Conservation (phyloP, 2,888 invertebrate genomes). For the Pristionchus japonicus region DNA sequence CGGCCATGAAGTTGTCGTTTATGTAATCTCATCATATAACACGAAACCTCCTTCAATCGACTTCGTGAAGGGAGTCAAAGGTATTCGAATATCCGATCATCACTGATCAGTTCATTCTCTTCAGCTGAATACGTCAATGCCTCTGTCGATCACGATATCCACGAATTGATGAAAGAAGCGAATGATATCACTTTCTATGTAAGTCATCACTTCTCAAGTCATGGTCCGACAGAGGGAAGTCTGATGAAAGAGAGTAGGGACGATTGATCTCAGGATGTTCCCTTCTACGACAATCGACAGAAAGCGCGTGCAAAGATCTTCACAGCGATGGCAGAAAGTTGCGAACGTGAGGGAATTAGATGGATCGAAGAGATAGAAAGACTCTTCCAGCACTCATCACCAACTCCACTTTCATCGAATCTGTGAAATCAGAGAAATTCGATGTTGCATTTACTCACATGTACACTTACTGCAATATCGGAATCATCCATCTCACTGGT, state of each 20-base stretch:
- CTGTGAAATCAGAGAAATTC: conserved; percentile 2
- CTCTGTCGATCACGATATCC: background rate
- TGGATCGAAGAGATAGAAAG: too few relatives aligned
- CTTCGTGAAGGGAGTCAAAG: background rate
- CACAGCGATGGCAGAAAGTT: background rate
- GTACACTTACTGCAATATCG: conserved; percentile 39
- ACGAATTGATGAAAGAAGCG: conserved; percentile 25
- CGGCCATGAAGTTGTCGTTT: conserved; percentile 20
- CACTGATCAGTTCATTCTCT: background rate
- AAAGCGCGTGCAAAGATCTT: background rate
- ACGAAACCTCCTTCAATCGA: background rate
- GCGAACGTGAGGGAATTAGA: conserved; percentile 33
- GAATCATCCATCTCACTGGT: conserved; percentile 29
- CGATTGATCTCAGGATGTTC: conserved; percentile 1
- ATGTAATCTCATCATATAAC: conserved; percentile 25
- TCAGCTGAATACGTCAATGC: conserved; percentile 24
- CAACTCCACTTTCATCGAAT: conserved; percentile 1
- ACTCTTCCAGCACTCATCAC: conserved; percentile 31
- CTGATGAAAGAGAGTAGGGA: background rate
- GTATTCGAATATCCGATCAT: background rate
- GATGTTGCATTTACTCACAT: conserved; percentile 43
- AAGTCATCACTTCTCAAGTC: background rate
- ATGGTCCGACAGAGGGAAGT: background rate
- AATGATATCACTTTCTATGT: conserved; percentile 30
- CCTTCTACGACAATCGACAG: conserved; percentile 27